A percentile compares a stretch with the other conserved stretches of the same genome.
Conservation (phyloP, 2,113 vertebrate genomes). For the Delphinus delphis region DNA sequence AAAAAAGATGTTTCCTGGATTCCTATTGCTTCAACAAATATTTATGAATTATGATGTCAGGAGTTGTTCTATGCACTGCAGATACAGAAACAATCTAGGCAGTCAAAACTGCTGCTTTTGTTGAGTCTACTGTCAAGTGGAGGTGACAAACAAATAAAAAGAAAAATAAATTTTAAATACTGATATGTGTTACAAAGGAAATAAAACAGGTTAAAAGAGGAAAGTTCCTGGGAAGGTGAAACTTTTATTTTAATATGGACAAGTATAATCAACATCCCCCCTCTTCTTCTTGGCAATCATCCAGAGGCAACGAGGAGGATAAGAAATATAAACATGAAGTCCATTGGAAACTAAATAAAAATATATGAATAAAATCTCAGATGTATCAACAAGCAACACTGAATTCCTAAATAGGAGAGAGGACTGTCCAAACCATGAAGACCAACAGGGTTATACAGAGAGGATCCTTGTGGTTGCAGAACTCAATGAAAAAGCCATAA, state of each 20-base stretch:
- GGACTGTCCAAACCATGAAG: background rate
- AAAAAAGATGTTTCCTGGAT: background rate
- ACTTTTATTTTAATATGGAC: background rate
- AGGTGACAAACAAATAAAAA: background rate
- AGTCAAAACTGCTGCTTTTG: background rate
- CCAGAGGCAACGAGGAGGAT: background rate
- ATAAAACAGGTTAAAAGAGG: background rate
- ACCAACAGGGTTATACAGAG: background rate
- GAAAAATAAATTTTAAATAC: background rate
- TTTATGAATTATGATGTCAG: background rate
- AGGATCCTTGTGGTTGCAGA: background rate
- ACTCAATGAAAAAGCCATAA: background rate
- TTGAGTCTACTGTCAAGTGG: background rate
- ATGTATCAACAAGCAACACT: background rate
- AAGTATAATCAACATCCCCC: background rate
- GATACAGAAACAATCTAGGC: background rate
- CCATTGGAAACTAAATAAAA: background rate
- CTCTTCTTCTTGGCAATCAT: background rate
- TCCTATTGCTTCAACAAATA: background rate
- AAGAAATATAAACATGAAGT: background rate
- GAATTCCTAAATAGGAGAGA: background rate
- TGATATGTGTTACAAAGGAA: background rate
- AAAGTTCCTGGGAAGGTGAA: background rate
- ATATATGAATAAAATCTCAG: background rate
- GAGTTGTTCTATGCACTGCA: background rate